phyloP scores from a whole-genome alignment of 2,113 vertebrate genomes.

The Pelvicachromis taeniatus region DNA sequence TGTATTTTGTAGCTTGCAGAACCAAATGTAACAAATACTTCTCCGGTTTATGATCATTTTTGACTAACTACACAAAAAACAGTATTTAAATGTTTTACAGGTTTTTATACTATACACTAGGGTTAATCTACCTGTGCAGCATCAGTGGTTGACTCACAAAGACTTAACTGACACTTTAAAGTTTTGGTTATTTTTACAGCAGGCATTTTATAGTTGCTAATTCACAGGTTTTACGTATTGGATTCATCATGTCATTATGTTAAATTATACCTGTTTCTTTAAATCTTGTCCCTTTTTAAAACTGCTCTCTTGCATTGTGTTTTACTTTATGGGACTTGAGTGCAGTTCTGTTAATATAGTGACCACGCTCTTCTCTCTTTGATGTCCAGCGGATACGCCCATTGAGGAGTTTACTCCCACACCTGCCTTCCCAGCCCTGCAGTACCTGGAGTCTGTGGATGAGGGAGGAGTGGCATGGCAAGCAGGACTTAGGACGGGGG shows the following conservation, averaged over 20 bases:
- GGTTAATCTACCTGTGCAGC: background rate
- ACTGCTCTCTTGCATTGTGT: background rate
- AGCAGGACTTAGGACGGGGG: constrained; percentile 92
- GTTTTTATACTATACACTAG: background rate
- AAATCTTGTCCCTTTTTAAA: background rate
- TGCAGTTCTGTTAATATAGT: background rate
- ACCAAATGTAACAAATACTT: background rate
- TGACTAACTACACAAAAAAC: background rate
- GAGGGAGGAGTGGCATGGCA: constrained; percentile 98
- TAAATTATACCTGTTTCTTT: background rate
- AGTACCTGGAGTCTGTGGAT: constrained; percentile 99
- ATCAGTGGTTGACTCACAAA: background rate
- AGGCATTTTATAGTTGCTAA: too few species aligned
- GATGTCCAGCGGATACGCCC: constrained; percentile 86
- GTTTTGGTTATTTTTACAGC: background rate
- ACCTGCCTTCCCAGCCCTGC: constrained; percentile 94
- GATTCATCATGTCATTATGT: background rate
- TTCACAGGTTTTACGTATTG: accelerated
- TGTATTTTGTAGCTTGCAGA: background rate
- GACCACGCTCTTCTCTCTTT: background rate
- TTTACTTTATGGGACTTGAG: background rate
- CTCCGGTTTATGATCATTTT: background rate
- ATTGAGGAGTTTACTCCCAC: constrained; percentile 98
- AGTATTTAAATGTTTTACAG: background rate
- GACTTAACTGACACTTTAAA: background rate